Base-by-base conservation (phyloP, 2,797 vertebrate species). In the Enoplosus armatus region DNA sequence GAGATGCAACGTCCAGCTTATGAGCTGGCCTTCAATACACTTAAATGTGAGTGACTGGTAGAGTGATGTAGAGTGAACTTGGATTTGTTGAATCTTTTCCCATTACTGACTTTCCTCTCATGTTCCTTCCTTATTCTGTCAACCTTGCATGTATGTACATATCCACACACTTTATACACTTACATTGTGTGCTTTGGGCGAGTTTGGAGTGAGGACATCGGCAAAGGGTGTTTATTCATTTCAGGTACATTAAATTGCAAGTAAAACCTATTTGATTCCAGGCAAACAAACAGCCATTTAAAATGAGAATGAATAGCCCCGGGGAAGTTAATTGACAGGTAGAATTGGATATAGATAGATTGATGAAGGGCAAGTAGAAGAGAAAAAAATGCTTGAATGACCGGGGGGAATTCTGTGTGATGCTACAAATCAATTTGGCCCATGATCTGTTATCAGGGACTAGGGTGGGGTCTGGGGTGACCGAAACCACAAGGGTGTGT, bases 11-110 rank as follows among this genome's bases (percentile, higher is more conserved):
- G 75, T 0, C 24, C 60, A 3, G 95, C 95, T 41, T 98, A 96
- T 0, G 94, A 97, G 69, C 77, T 99, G 68, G 96, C 97, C 45
- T 98, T 97, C 94, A 97, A 29, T 75, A 82, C 97, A 27, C 91
- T 99, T 4, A 98, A 97, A 94, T 98, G 97, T 98, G 92, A 41
- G n/a, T 72, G n/a, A 64, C 31, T 39, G 6, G n/a, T 48, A n/a
- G 16, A 12, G n/a, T 16, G 6, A 55, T 10, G 4, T 66, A 64
- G 14, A 2, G n/a, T n/a, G n/a, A n/a, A n/a, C n/a, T 33, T 54
- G 4, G 5, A n/a, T 67, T 43, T 69, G 4, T 55, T 4, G 0
- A 61, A 43, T 2, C 12, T 29, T 66, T 16, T 47, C 6, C 8
- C 39, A 5, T 68, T 62, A 47, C 8, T 53, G n/a, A 20, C 27